Conservation (phyloP, 1,140 invertebrate genomes). For the Caenorhabditis latens region DNA sequence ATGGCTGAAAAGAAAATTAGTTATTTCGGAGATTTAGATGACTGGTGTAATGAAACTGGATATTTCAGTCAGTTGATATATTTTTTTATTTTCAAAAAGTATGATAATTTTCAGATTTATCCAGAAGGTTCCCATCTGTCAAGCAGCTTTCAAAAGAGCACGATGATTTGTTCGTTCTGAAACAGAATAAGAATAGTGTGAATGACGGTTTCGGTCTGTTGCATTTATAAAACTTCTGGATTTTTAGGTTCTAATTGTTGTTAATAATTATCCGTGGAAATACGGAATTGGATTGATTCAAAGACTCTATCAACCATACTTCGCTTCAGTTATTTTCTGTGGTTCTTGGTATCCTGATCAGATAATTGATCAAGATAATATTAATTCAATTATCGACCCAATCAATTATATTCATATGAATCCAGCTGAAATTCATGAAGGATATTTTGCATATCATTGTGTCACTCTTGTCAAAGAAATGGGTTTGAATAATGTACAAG, state of each 20-base stretch:
- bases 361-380: background rate
- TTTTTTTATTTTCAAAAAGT: background rate
- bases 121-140: background rate
- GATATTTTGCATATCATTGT: slow-evolving; percentile 32
- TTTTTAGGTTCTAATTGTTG: background rate
- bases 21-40: slow-evolving; percentile 1
- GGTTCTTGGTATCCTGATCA: slow-evolving; percentile 41
- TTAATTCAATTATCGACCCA: background rate
- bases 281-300: background rate
- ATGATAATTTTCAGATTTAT: background rate
- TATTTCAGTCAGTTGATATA: background rate
- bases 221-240: background rate
- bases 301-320: slow-evolving; percentile 36
- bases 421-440: background rate
- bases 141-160: background rate
- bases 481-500: background rate
- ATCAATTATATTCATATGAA: slow-evolving; percentile 36
- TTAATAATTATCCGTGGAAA: slow-evolving; percentile 1
- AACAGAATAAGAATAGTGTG: background rate
- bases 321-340: slow-evolving; percentile 30
- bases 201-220: background rate
- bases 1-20: background rate
- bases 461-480: background rate
- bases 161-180: background rate
- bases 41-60: slow-evolving; percentile 26